phyloP scores from a whole-genome alignment of 2,113 vertebrate genomes.

The Saguinus imperator region DNA sequence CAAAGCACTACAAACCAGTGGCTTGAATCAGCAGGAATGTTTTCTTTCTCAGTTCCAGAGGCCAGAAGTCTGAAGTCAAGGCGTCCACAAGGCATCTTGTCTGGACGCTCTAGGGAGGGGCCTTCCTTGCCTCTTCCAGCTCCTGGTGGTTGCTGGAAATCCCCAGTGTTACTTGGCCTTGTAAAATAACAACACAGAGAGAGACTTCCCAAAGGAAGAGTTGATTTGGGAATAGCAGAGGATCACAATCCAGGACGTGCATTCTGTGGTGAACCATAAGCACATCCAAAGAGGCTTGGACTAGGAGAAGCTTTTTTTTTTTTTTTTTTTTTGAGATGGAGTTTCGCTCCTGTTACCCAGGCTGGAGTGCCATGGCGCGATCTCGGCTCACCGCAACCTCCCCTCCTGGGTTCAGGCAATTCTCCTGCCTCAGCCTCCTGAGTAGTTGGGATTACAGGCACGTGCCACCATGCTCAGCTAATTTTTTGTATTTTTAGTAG shows the following conservation, averaged over 20 bases:
- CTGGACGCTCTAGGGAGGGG: fast-evolving
- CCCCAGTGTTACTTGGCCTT: neutral
- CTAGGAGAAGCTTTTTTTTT: neutral
- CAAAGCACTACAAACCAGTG: too few species aligned
- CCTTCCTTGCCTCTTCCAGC: fast-evolving
- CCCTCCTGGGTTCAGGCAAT: too few species aligned
- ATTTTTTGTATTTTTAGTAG: too few species aligned
- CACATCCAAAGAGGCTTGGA: neutral
- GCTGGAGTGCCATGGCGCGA: too few species aligned
- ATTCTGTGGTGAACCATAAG: neutral
- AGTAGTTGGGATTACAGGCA: too few species aligned
- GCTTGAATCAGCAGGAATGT: neutral
- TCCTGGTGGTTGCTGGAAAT: neutral
- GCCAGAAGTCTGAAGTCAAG: neutral
- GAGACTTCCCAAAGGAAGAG: neutral
- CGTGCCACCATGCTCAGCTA: too few species aligned
- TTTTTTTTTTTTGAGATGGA: too few species aligned
- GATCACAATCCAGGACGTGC: neutral
- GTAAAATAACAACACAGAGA: neutral
- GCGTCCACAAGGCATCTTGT: fast-evolving
- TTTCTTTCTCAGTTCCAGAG: neutral
- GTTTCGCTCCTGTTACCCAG: too few species aligned
- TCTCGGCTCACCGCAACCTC: too few species aligned
- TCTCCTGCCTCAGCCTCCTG: too few species aligned
- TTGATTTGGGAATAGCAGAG: neutral